Percentiles rank a stretch among this genome's conserved stretches.
These are phyloP conservation scores for Promerops cafer DNA, from an alignment of 2,113 vertebrate genomes.

Conservation along the genomic window DNA sequence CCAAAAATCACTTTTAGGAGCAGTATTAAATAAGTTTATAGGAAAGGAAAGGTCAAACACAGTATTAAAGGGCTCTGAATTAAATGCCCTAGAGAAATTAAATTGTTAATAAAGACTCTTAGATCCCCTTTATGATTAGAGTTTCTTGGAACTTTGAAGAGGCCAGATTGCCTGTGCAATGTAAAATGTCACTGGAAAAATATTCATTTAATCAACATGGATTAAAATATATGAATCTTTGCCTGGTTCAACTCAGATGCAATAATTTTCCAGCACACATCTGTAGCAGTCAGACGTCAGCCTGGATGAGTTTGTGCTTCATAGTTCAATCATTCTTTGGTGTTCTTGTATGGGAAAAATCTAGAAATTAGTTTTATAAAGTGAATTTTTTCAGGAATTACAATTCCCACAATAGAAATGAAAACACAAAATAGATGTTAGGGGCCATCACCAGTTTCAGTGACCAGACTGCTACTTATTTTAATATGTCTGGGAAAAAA, in stretches of 20 bases:
- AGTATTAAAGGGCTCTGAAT: background rate
- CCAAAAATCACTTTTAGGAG: background rate
- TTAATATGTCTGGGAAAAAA: background rate
- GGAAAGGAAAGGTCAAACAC: background rate
- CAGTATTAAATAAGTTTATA: background rate
- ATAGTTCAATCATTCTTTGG: background rate
- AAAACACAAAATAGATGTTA: background rate
- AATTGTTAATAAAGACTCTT: background rate
- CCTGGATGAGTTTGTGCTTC: background rate
- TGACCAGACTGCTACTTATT: background rate
- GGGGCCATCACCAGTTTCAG: background rate
- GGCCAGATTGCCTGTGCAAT: background rate
- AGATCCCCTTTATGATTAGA: background rate
- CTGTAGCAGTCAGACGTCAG: background rate
- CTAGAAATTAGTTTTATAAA: background rate
- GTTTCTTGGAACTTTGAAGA: background rate
- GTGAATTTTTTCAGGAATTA: background rate
- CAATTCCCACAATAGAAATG: background rate
- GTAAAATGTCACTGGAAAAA: constrained; percentile 19
- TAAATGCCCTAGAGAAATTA: background rate
- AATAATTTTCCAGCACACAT: background rate
- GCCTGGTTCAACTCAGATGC: background rate
- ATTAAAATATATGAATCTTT: constrained; percentile 2
- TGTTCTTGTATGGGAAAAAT: background rate
- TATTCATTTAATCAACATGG: background rate